Evolutionary conservation across 2,888 invertebrate genomes (phyloP), one percentile per base, ranked within the genome.

Genomic region (Melieria picta): DNA sequence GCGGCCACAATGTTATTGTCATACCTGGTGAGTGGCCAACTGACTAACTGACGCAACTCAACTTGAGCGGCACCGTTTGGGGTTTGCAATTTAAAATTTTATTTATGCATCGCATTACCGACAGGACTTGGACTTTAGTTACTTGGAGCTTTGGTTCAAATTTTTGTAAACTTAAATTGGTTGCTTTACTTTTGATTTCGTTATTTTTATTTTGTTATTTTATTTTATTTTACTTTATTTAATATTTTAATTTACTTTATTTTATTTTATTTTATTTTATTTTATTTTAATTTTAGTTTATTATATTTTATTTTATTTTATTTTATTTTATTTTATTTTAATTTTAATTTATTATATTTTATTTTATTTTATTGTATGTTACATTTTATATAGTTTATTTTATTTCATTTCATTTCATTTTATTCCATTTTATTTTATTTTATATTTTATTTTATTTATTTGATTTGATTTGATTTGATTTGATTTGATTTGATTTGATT

Each of bases 1-100:
- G 65, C 50, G 81, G 81, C 42, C 65, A 50, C 10, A 80, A 81
- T 77, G 80, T 80, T 46, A 64, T 79, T 42, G 76, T 84, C 71
- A 78, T 84, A 69, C 72, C 80, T 73, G 79, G 85, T 85, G 46
- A 69, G 69, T 62, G n/a, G 13, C 11, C 52, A 52, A 52, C 4
- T 4, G 13, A 52, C 5, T 13, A 7, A 5, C 10, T n/a, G 7
- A 52, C 10, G 52, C 52, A 52, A 6, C 13, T 7, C 4, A 52
- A 13, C 13, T n/a, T n/a, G 52, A 10, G 13, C 11, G 50, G 9
- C 50, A 2, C 9, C 50, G 43, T n/a, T 62, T 73, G 55, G 47
- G 16, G 65, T 73, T 67, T 70, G 56, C 66, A 67, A 58, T 57
- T 67, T 52, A 48, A 10, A 16, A 56, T 56, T 46, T 30, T 48